phyloP scores from a whole-genome alignment of 2,113 vertebrate species.

The Spea multiplicata region DNA sequence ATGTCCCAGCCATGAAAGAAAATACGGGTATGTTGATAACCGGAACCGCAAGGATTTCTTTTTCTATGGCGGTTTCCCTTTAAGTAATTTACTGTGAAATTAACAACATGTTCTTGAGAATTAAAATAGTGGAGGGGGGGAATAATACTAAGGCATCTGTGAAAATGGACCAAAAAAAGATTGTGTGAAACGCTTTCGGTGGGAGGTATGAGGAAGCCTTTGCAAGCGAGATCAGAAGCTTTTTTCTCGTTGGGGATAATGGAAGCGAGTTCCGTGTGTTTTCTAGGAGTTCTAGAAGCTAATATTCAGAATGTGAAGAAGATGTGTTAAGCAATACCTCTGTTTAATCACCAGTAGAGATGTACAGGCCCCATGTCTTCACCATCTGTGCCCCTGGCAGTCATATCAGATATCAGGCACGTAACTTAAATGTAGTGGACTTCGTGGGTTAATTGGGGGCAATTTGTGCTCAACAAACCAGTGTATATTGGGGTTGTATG shows the following conservation, averaged over 20 bases:
- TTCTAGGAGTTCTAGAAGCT: neutral
- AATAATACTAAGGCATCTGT: constrained; percentile 33
- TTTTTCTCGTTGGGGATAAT: neutral
- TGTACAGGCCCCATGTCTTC: neutral
- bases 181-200: constrained; percentile 42
- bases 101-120: constrained; percentile 12
- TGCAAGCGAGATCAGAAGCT: constrained; percentile 31
- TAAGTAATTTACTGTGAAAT: constrained; percentile 11
- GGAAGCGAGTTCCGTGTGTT: neutral
- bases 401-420: neutral
- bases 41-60: too few species aligned
- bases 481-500: too few species aligned
- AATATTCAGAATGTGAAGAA: neutral
- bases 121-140: constrained; percentile 4
- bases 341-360: neutral
- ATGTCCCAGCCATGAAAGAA: too few species aligned
- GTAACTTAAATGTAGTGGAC: neutral
- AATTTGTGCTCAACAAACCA: too few species aligned
- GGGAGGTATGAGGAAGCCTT: constrained; percentile 43
- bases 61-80: constrained; percentile 2
- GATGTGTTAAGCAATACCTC: neutral
- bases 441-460: too few species aligned
- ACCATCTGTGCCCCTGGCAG: neutral
- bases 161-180: constrained; percentile 35
- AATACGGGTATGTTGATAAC: too few species aligned